Percentiles rank a stretch among this genome's conserved stretches.
phyloP scores from a whole-genome alignment of 2,797 vertebrate species.

The Tapera naevia region DNA sequence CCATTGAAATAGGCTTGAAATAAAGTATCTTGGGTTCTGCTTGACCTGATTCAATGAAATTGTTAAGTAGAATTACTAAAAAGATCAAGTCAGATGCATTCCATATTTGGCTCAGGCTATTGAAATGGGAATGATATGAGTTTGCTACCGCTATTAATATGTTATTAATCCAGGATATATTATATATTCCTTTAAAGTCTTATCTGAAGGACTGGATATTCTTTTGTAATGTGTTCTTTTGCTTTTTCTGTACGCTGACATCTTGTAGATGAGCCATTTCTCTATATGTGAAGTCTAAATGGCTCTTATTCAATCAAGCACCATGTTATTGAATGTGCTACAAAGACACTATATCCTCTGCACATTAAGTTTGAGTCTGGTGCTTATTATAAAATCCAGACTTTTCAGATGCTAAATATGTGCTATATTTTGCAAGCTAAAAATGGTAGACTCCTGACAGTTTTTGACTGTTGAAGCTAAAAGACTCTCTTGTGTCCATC shows the following conservation, averaged over 20 bases:
- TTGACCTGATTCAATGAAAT: conserved; percentile 61
- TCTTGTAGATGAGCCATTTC: conserved; percentile 69
- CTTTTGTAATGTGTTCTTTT: conserved; percentile 67
- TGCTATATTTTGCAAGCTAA: conserved; percentile 3
- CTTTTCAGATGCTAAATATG: conserved; percentile 71
- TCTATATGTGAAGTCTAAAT: conserved; percentile 71
- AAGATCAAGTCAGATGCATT: conserved; percentile 52
- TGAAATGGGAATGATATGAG: conserved; percentile 58
- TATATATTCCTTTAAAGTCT: conserved; percentile 64
- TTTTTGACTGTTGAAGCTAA: conserved; percentile 1
- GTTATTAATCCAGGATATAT: conserved; percentile 63
- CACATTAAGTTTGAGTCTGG: conserved; percentile 68
- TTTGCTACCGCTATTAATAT: conserved; percentile 69
- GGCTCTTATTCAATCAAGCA: conserved; percentile 63
- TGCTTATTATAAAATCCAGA: conserved; percentile 65
- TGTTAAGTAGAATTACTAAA: conserved; percentile 66
- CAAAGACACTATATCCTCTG: conserved; percentile 69
- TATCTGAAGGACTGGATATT: conserved; percentile 62
- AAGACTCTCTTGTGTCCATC: background rate
- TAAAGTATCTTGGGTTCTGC: conserved; percentile 61
- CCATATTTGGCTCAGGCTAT: conserved; percentile 59
- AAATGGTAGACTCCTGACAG: conserved; percentile 19
- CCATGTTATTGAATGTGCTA: conserved; percentile 60
- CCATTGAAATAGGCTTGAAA: conserved; percentile 63
- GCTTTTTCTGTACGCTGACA: conserved; percentile 57